Base-by-base conservation (phyloP, 2,888 invertebrate species). In the Cryptophagus acutangulus region DNA sequence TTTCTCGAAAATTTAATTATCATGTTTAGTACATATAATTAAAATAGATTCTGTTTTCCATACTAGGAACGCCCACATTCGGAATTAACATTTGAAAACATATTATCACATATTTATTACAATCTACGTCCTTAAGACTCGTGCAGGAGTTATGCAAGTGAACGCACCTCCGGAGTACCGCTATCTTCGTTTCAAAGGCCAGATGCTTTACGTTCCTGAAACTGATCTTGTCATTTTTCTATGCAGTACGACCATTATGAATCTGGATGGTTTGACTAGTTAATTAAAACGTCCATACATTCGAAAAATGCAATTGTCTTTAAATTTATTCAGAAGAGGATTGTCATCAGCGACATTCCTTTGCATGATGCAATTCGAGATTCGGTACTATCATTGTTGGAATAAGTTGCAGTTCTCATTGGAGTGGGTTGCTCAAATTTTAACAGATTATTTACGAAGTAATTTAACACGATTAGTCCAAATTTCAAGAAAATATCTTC, bases 351-450 rank as follows among this genome's bases (percentile, higher is more conserved):
- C 44, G 95, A 96, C 71, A 90, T 95, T 48, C 95, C 95, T 2
- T 76, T 95, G 13, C 95, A 95, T 64, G 95, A 95, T 65, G 93
- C 95, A 1, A 95, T 95, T 2, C 76, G 95, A 42, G 95, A 95
- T 72, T 74, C 95, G 61, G 94, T 96, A 4, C 75, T 96, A n/a
- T n/a, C n/a, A 57, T 84, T 95, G 78, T 94, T 93, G 4, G 95
- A 95, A 69, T 93, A 94, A 69, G 95, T 94, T 65, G 93, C 94
- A 69, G 94, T 94, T 1, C 95, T 95, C 28, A 85, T 91, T 58
- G 87, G 88, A 46, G 95, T 95, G 31, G 95, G n/a, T n/a, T n/a
- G n/a, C n/a, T n/a, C n/a, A n/a, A n/a, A n/a, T n/a, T n/a, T n/a
- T n/a, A n/a, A n/a, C n/a, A n/a, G n/a, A n/a, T n/a, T n/a, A n/a